Evolutionary conservation across 2,797 vertebrate species (phyloP).

Genomic region (Esox lucius): DNA sequence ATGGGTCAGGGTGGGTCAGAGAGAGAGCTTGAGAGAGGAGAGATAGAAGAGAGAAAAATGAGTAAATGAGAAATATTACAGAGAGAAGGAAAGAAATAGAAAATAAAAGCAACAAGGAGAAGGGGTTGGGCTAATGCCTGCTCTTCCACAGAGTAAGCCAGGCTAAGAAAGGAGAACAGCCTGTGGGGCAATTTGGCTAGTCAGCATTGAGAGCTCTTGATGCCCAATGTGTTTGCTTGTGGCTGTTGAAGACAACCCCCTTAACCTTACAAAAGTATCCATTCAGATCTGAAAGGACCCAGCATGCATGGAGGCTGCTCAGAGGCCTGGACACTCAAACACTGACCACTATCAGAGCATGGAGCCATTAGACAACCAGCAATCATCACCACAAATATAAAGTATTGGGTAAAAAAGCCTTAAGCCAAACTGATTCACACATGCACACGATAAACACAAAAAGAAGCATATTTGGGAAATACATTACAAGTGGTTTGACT

Average conservation of each 20-base stretch:
- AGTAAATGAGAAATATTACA: neutral
- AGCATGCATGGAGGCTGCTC: constrained; percentile 18
- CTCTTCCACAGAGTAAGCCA: neutral
- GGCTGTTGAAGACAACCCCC: neutral
- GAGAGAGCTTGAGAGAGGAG: neutral
- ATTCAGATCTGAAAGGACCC: neutral
- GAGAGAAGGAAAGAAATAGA: neutral
- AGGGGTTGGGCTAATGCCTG: neutral
- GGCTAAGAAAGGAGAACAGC: neutral
- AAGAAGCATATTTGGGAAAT: neutral
- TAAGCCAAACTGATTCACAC: neutral
- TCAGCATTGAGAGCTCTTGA: neutral
- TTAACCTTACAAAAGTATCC: neutral
- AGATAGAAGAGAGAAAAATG: neutral
- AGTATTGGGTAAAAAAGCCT: neutral
- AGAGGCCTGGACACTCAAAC: constrained; percentile 20
- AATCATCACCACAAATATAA: neutral
- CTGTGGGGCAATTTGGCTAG: neutral
- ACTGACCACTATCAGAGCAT: neutral
- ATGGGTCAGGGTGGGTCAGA: neutral
- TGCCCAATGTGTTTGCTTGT: neutral
- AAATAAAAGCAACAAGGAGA: neutral
- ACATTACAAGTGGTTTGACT: constrained; percentile 13
- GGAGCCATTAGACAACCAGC: neutral
- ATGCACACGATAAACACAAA: constrained; percentile 11